These are phyloP conservation scores for Chondrilla cf. caribensis DNA, from an alignment of 37 sponge, comb jelly and placozoan genomes.

Conservation along the genomic window DNA sequence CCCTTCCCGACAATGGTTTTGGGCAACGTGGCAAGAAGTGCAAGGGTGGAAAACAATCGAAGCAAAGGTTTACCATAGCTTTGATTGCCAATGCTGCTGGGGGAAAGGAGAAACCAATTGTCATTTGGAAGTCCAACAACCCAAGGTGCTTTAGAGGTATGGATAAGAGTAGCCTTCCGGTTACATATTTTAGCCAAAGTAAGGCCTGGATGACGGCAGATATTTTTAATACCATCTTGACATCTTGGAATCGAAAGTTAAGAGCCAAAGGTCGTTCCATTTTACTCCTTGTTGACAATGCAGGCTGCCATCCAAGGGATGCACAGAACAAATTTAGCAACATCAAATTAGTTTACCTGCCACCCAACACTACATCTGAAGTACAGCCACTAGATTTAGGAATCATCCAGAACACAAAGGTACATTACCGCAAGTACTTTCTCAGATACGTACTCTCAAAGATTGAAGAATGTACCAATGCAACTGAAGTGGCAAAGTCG, in stretches of 20 bases:
- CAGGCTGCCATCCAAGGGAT: conserved; percentile 58
- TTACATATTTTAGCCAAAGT: conserved; percentile 29
- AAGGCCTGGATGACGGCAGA: conserved; percentile 41
- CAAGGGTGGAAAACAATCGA: conserved; percentile 51
- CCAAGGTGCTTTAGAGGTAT: conserved; percentile 28
- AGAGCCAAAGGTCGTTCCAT: conserved; percentile 17
- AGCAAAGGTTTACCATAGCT: conserved; percentile 62
- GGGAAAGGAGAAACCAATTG: conserved; percentile 25
- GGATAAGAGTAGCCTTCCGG: conserved; percentile 26
- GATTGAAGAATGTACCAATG: conserved; percentile 12
- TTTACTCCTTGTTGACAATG: conserved; percentile 67
- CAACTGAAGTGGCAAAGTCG: conserved; percentile 9
- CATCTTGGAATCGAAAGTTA: conserved; percentile 27
- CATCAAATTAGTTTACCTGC: conserved; percentile 57
- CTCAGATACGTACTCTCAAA: not conserved
- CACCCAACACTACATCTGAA: conserved; percentile 62
- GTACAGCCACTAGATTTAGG: conserved; percentile 77
- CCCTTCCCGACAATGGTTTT: conserved; percentile 68
- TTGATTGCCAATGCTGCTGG: conserved; percentile 67
- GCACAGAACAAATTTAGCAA: conserved; percentile 43
- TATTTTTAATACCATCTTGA: conserved; percentile 27
- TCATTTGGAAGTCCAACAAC: conserved; percentile 44
- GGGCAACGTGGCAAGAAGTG: conserved; percentile 50
- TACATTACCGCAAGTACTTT: not conserved
- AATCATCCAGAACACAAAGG: conserved; percentile 29